These are phyloP conservation scores for Pocillopora verrucosa DNA, from an alignment of 64 coral and sea anemone species.

Conservation along the genomic window DNA sequence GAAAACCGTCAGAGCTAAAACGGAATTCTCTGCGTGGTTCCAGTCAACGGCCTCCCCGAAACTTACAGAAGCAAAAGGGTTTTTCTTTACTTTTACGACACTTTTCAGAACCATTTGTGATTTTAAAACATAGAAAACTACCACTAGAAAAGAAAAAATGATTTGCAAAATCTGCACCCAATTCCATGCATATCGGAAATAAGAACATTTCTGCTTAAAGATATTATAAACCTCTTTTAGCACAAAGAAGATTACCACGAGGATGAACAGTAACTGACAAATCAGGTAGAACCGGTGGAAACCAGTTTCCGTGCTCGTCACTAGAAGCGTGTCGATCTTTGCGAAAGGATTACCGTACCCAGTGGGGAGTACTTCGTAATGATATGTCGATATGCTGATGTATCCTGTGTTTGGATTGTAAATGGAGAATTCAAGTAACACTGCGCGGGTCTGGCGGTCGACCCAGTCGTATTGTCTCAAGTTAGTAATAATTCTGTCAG, in stretches of 20 bases:
- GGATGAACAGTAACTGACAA: constrained; percentile 62
- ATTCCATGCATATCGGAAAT: constrained; percentile 51
- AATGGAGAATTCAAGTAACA: too few species aligned
- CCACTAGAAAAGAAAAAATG: constrained; percentile 34
- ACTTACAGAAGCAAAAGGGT: constrained; percentile 45
- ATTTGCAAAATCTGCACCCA: constrained; percentile 61
- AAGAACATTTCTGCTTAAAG: constrained; percentile 22
- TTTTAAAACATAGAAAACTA: constrained; percentile 51
- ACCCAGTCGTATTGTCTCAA: too few species aligned
- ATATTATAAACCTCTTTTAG: constrained; percentile 6
- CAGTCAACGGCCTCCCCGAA: constrained; percentile 40
- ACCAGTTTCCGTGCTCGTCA: constrained; percentile 29
- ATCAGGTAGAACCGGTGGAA: constrained; percentile 51
- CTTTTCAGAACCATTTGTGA: constrained; percentile 25
- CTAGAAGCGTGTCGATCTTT: too few species aligned
- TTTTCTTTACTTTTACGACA: constrained; percentile 23
- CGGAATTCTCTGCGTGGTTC: constrained; percentile 37
- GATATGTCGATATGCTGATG: too few species aligned
- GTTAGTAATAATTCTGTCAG: too few species aligned
- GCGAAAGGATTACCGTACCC: too few species aligned
- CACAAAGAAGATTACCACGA: constrained; percentile 26
- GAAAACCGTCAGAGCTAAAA: constrained; percentile 44
- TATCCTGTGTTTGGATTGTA: too few species aligned
- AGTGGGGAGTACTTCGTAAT: too few species aligned
- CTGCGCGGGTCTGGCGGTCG: too few species aligned